Conservation (phyloP, 1,140 invertebrate genomes). For the Odontomachus brunneus region DNA sequence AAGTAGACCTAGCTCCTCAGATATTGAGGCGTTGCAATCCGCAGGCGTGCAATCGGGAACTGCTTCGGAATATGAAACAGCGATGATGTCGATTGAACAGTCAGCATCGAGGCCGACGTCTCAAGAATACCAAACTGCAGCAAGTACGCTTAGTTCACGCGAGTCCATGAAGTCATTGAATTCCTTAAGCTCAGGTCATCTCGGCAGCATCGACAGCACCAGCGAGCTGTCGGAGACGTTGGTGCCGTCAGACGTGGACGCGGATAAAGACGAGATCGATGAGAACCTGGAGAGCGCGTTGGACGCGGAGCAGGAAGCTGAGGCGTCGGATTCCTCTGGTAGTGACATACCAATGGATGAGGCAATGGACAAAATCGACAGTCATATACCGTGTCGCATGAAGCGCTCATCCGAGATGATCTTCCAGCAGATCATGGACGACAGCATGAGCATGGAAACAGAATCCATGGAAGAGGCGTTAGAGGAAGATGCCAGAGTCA, state of each 20-base stretch:
- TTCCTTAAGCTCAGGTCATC: slow-evolving; percentile 94
- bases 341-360: slow-evolving; percentile 76
- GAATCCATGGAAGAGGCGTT: background rate
- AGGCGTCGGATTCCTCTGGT: slow-evolving; percentile 77
- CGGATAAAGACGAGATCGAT: slow-evolving; percentile 84
- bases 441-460: slow-evolving; percentile 73
- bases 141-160: slow-evolving; percentile 92
- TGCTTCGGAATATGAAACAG: slow-evolving; percentile 95
- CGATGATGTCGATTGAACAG: slow-evolving; percentile 91
- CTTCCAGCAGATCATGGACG: slow-evolving; percentile 89
- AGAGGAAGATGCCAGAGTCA: slow-evolving; percentile 54
- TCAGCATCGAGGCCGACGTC: slow-evolving; percentile 89
- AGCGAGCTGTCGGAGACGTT: slow-evolving; percentile 96
- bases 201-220: slow-evolving; percentile 93
- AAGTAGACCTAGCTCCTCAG: slow-evolving; percentile 94
- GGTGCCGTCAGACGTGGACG: slow-evolving; percentile 91
- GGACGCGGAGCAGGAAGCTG: slow-evolving; percentile 73
- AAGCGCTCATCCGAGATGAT: slow-evolving; percentile 96
- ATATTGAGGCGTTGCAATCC: slow-evolving; percentile 90
- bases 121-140: slow-evolving; percentile 94
- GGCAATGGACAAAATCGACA: slow-evolving; percentile 66
- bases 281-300: slow-evolving; percentile 74
- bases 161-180: slow-evolving; percentile 96
- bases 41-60: slow-evolving; percentile 86
- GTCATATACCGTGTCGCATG: slow-evolving; percentile 89